A percentile compares a stretch with the other conserved stretches of the same genome.
Evolutionary conservation across 2,797 vertebrate genomes (phyloP).

Genomic region (Eulemur rubriventer): DNA sequence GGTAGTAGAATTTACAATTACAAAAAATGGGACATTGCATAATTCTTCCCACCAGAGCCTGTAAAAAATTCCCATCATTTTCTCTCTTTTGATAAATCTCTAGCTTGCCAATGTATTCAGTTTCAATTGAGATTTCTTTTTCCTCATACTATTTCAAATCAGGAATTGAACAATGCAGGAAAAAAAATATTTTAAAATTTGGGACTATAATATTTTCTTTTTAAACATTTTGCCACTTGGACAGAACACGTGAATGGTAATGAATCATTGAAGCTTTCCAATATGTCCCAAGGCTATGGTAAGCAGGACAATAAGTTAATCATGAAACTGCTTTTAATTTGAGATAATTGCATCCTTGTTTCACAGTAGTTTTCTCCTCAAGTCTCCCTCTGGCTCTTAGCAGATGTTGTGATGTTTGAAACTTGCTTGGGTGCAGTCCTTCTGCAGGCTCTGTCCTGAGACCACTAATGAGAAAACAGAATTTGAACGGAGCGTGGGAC

Average conservation of each 20-base stretch:
- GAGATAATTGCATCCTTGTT: constrained; percentile 71
- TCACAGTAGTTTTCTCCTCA: constrained; percentile 63
- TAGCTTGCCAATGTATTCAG: not conserved
- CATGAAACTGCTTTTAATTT: constrained; percentile 80
- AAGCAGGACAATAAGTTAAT: constrained; percentile 61
- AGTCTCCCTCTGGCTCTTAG: not conserved
- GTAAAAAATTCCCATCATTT: constrained; percentile 61
- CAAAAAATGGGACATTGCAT: constrained; percentile 67
- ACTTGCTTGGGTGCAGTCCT: not conserved
- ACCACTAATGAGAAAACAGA: not conserved
- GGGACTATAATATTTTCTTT: not conserved
- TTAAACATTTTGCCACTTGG: constrained; percentile 24
- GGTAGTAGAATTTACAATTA: constrained; percentile 74
- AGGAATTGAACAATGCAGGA: not conserved
- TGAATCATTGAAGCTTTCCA: constrained; percentile 27
- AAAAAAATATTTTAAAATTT: not conserved
- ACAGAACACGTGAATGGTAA: not conserved
- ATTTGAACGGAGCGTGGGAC: not conserved
- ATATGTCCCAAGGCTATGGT: constrained; percentile 60
- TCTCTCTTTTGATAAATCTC: constrained; percentile 42
- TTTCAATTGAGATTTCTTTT: not conserved
- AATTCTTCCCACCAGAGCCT: constrained; percentile 59
- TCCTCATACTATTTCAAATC: constrained; percentile 1
- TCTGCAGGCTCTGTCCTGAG: constrained; percentile 20
- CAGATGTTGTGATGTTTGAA: constrained; percentile 31